Conservation (phyloP, 2,888 invertebrate species). For the Orthosia cruda region DNA sequence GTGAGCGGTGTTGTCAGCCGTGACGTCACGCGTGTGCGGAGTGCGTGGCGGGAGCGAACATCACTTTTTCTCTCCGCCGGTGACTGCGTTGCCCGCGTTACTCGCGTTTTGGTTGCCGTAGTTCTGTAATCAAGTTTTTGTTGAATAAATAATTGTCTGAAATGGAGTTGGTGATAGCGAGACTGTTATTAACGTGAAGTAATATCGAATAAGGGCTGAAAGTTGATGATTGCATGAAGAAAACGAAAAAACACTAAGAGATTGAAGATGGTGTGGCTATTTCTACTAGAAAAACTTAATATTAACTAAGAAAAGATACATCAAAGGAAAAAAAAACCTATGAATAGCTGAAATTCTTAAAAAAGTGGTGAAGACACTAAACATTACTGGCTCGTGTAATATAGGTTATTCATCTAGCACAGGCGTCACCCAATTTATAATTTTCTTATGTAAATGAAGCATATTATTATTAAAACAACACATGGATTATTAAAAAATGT, state of each 20-base stretch:
- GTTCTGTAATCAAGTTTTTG: slow-evolving; percentile 72
- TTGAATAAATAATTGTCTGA: not conserved
- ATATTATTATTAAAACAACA: too few relatives aligned
- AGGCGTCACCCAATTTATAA: too few relatives aligned
- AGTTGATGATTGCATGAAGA: not conserved
- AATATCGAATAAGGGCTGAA: too few relatives aligned
- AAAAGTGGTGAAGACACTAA: too few relatives aligned
- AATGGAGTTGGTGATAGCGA: too few relatives aligned
- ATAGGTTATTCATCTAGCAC: too few relatives aligned
- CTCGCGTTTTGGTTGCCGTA: slow-evolving; percentile 78
- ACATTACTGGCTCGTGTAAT: too few relatives aligned
- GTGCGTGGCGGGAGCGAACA: slow-evolving; percentile 18
- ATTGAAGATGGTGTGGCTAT: not conserved
- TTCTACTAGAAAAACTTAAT: not conserved
- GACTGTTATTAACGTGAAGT: too few relatives aligned
- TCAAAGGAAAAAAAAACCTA: slow-evolving; percentile 7
- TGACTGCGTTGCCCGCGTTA: slow-evolving; percentile 60
- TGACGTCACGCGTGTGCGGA: slow-evolving; percentile 24
- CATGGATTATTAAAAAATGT: too few relatives aligned
- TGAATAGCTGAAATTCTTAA: too few relatives aligned
- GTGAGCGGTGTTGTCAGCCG: slow-evolving; percentile 21
- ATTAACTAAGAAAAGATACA: not conserved
- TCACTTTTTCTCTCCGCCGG: slow-evolving; percentile 84
- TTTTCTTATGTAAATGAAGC: too few relatives aligned
- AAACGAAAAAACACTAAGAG: too few relatives aligned